phyloP scores from a whole-genome alignment of 2,113 vertebrate species.

The Isurus oxyrinchus region DNA sequence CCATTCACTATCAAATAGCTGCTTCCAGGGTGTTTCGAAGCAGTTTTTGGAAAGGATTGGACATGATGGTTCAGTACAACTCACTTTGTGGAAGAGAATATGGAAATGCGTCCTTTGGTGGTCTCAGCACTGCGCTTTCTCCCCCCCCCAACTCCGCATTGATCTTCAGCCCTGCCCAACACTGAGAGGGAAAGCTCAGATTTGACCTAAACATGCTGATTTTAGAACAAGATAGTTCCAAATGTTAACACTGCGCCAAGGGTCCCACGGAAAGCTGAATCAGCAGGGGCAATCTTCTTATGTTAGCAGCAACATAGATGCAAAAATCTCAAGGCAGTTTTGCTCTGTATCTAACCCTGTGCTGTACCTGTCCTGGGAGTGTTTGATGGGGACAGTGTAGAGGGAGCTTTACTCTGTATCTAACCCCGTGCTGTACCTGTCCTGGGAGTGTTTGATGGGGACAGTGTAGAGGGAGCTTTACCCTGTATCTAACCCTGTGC shows the following conservation, averaged over 20 bases:
- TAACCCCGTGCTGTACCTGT: no score
- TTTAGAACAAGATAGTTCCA: neutral
- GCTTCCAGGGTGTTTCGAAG: neutral
- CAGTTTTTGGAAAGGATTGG: neutral
- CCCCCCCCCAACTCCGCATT: no score
- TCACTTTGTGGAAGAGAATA: neutral
- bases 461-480: no score
- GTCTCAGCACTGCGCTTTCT: neutral
- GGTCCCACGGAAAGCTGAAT: neutral
- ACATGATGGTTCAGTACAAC: neutral
- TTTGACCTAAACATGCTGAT: neutral
- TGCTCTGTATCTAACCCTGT: neutral
- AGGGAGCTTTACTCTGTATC: no score
- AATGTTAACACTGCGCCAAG: neutral
- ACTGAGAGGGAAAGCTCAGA: neutral
- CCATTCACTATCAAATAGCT: neutral
- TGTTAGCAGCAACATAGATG: neutral
- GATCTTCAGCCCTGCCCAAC: neutral
- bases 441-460: no score
- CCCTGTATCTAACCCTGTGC: no score
- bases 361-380: no score
- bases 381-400: no score
- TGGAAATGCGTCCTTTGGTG: neutral
- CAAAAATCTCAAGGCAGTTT: neutral
- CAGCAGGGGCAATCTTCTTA: neutral